Base-by-base conservation (phyloP, 1,140 invertebrate species). In the Formica exsecta region DNA sequence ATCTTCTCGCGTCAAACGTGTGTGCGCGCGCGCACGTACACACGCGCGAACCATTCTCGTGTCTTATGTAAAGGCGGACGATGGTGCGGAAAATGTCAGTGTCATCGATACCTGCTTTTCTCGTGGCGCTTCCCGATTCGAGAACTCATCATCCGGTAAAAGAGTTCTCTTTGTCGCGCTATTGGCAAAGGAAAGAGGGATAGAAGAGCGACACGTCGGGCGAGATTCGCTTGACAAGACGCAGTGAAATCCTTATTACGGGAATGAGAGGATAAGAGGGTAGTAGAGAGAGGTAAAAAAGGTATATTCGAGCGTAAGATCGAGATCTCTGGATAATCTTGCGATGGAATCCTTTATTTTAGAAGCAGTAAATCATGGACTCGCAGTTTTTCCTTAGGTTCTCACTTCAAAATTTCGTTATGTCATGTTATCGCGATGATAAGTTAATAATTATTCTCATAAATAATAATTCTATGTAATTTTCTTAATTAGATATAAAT, bases 81-180 rank as follows among this genome's bases (percentile, higher is more conserved):
- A 51, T 41, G 73, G 74, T 29, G 38, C 11, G 22, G 51, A 76
- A 57, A 65, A 84, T 64, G 79, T 83, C 54, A 79, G 81, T 73
- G 81, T 85, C 66, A 88, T 54, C 51, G 80, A 89, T 74, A 77
- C 76, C 44, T 65, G 73, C 59, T 62, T 66, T 71, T 51, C 62
- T 64, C 29, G 65, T 66, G 73, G 71, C 75, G 65, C 80, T 84
- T 84, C n/a, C 32, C 22, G 13, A 70, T 16, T 32, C 32, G 32
- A 59, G 51, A 59, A 83, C 51, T 74, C 44, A 48, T 41, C 22
- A 59, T 41, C 61, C 54, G 48, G 44, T 68, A 61, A 57, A 73
- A 41, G 61, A 66, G 59, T 22, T 64, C 36, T 64, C 25, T 81
- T 73, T 81, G 79, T 83, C 54, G 41, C 61, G 70, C 57, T 64